Evolutionary conservation across 2,888 invertebrate species (phyloP).

Genomic region (Eristalis arbustorum): DNA sequence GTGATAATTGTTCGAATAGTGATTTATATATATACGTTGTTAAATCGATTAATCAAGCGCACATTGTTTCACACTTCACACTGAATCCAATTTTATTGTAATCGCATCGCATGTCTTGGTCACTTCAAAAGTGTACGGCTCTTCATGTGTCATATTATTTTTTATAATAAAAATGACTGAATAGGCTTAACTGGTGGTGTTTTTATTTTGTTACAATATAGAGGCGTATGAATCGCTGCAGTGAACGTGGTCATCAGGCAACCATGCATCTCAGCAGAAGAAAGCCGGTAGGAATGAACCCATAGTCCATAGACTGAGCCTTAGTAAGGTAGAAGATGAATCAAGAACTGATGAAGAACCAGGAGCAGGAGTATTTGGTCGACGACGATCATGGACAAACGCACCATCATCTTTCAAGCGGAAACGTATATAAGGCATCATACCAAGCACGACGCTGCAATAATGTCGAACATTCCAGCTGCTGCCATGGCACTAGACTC

Average conservation of each 20-base stretch:
- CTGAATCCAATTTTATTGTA: slow-evolving; percentile 37
- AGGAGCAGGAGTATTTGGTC: too few species aligned
- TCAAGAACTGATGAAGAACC: too few species aligned
- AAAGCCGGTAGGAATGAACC: too few species aligned
- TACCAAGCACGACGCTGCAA: too few species aligned
- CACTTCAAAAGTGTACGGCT: slow-evolving; percentile 8
- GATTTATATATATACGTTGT: slow-evolving; percentile 6
- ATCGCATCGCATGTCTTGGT: background rate
- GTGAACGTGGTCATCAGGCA: background rate
- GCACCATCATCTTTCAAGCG: too few species aligned
- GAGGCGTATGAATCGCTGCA: background rate
- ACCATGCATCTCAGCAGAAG: background rate
- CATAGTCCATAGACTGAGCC: too few species aligned
- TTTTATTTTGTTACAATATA: background rate
- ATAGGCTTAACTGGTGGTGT: background rate
- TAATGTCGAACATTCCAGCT: too few species aligned
- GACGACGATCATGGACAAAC: too few species aligned
- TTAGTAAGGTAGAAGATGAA: too few species aligned
- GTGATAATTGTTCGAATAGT: slow-evolving; percentile 2
- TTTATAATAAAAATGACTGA: slow-evolving; percentile 50
- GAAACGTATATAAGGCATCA: too few species aligned
- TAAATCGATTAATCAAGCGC: slow-evolving; percentile 18
- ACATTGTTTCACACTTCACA: slow-evolving; percentile 52
- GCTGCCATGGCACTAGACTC: too few species aligned
- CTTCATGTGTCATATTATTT: slow-evolving; percentile 37